Percentiles rank a stretch among this genome's conserved stretches.
Conservation (phyloP, 2,797 vertebrate species). For the Tinamus major region DNA sequence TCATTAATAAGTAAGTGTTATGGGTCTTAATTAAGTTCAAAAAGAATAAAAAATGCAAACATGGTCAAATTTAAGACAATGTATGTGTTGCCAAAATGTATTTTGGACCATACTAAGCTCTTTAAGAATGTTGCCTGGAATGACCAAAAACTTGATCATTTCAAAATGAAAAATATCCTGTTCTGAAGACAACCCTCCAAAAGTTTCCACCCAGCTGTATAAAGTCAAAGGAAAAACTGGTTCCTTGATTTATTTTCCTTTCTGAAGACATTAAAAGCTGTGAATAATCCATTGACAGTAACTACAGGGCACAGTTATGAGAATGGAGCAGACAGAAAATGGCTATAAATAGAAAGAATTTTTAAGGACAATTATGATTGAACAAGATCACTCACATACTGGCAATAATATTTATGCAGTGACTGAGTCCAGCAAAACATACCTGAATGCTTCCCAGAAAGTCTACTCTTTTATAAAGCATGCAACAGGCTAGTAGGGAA, state of each 20-base stretch:
- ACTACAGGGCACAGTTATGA: neutral
- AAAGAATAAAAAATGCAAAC: neutral
- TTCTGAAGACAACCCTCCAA: neutral
- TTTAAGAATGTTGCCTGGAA: neutral
- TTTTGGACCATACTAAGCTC: neutral
- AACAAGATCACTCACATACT: neutral
- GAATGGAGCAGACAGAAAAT: neutral
- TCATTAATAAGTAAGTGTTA: neutral
- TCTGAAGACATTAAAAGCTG: neutral
- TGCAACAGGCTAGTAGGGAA: neutral
- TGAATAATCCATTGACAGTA: neutral
- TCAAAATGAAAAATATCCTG: neutral
- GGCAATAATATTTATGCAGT: neutral
- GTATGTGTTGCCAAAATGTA: neutral
- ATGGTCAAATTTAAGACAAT: neutral
- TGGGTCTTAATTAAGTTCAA: neutral
- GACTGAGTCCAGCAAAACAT: rapidly evolving
- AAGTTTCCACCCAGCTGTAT: neutral
- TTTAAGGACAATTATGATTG: neutral
- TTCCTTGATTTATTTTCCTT: neutral
- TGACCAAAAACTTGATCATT: neutral
- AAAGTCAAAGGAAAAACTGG: neutral
- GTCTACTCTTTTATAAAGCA: neutral
- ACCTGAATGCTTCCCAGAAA: neutral
- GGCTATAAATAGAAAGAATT: neutral